Percentiles rank a stretch among this genome's conserved stretches.
phyloP scores from a whole-genome alignment of 1,140 invertebrate genomes.

The Charaxes varanes region DNA sequence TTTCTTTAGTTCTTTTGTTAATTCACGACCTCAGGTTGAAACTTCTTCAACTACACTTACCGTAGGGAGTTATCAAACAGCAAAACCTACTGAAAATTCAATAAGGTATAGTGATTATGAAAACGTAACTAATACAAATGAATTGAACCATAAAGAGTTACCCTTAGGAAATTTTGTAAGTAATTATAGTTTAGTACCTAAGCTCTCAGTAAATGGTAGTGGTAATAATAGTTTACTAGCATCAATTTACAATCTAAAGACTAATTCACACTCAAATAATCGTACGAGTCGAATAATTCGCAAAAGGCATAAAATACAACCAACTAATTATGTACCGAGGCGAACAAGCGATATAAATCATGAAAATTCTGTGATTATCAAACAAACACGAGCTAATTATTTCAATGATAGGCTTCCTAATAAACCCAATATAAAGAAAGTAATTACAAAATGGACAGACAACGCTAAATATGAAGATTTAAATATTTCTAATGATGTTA shows the following conservation, averaged over 20 bases:
- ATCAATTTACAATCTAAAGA: not conserved
- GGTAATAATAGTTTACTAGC: slow-evolving; percentile 4
- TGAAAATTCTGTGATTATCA: not conserved
- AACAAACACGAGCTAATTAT: not conserved
- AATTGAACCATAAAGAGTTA: slow-evolving; percentile 29
- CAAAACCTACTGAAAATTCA: slow-evolving; percentile 38
- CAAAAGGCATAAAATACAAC: slow-evolving; percentile 12
- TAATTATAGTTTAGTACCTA: not conserved
- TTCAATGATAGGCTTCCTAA: slow-evolving; percentile 18
- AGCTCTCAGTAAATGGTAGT: not conserved
- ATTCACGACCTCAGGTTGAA: slow-evolving; percentile 48
- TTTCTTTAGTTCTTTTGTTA: slow-evolving; percentile 44
- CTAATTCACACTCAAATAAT: slow-evolving; percentile 2
- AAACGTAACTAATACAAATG: slow-evolving; percentile 36
- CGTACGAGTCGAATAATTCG: slow-evolving; percentile 14
- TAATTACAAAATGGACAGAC: slow-evolving; percentile 63
- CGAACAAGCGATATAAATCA: slow-evolving; percentile 1
- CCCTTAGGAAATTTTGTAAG: slow-evolving; percentile 1
- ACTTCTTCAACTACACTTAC: slow-evolving; percentile 15
- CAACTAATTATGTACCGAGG: slow-evolving; percentile 5
- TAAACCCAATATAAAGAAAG: slow-evolving; percentile 52
- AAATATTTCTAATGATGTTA: slow-evolving; percentile 34
- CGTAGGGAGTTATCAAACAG: slow-evolving; percentile 25
- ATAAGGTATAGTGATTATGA: slow-evolving; percentile 59
- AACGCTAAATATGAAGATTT: slow-evolving; percentile 51